Evolutionary conservation across 37 sponge, comb jelly and placozoan genomes (phyloP), one percentile per base, ranked within the genome.

Genomic region (Hormiphora californensis): DNA sequence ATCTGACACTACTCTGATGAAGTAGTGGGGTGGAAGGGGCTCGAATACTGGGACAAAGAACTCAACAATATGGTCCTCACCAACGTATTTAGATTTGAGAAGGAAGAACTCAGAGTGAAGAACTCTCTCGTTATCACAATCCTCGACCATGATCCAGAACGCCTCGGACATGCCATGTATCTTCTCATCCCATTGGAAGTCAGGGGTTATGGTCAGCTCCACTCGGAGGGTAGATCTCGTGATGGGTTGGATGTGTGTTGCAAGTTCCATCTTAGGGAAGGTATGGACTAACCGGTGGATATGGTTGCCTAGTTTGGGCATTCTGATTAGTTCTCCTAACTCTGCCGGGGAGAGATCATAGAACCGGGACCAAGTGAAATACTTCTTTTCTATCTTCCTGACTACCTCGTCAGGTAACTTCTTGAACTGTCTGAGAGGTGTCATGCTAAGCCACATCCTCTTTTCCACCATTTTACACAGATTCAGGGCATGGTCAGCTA

Each of bases 161-260:
- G 93, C 94, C 88, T 96, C 92, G 34, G 94, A 94, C 36, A 89
- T 69, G 11, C 95, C 95, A 81, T 98, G 99, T 0, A 94, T 63
- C 63, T 94, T 98, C 35, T 98, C 99, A 63, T 98, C 99, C 99
- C 99, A 98, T 62, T 98, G 99, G 88, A 98, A 98, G 88, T 98
- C 99, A 32, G 99, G 99, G 65, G 92, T 91, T 46, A 98, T 90
- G n/a, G 95, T 95, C 53, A 98, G 89, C 53, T 98, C 99, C 7
- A 98, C 94, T 87, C 93, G 91, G 33, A 98, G 88, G 12, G 95
- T 93, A 21, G 95, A 95, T 67, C 96, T 92, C 15, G 99, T 95
- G 0, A 98, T 96, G 43, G 99, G 99, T 44, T 98, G 99, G 11
- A 98, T 93, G 88, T 98, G 99, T 12, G 92, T 91, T 0, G 95